Evolutionary conservation across 2,797 vertebrate genomes (phyloP).

Genomic region (Halcyon leucocephala): DNA sequence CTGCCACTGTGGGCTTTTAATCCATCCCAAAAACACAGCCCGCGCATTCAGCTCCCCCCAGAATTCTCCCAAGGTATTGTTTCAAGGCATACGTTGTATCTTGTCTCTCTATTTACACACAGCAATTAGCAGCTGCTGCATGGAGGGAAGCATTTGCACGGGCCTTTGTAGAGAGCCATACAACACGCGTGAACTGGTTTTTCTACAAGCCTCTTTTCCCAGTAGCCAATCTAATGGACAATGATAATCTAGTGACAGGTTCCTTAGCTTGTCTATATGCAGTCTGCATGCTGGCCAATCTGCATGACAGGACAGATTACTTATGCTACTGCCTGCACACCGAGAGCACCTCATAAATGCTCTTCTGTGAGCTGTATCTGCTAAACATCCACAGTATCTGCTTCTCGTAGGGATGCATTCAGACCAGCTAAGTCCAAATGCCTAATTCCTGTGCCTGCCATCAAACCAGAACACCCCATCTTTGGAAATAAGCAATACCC

Average conservation of each 20-base stretch:
- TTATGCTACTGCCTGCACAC: neutral
- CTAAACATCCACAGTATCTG: neutral
- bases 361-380: neutral
- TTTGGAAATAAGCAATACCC: neutral
- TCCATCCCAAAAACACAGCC: neutral
- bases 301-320: neutral
- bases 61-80: neutral
- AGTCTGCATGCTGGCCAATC: neutral
- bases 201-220: neutral
- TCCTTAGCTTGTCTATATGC: neutral
- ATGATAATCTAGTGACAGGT: neutral
- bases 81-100: neutral
- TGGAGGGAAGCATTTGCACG: neutral
- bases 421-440: neutral
- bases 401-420: neutral
- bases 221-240: neutral
- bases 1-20: neutral
- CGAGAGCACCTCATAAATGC: neutral
- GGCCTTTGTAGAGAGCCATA: neutral
- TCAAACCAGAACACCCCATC: neutral
- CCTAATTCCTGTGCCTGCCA: neutral
- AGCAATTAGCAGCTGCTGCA: neutral
- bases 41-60: neutral
- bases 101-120: neutral
- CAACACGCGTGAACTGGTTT: neutral